phyloP scores from a whole-genome alignment of 1,140 invertebrate species.

The Lepidotrigona ventralis region DNA sequence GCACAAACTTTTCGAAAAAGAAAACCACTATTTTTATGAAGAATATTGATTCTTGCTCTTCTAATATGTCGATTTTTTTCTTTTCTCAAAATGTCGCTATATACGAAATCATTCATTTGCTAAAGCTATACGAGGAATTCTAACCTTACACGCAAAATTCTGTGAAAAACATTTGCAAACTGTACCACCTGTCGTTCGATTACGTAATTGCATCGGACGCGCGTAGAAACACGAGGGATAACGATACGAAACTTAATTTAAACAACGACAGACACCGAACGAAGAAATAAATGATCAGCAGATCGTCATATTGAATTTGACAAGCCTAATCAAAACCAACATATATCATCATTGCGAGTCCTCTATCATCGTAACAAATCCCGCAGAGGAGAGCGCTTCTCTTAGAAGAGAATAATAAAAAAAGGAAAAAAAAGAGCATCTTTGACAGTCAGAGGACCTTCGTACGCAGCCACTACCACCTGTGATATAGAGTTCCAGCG shows the following conservation, averaged over 20 bases:
- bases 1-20: too few species aligned
- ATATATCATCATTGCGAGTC: neutral
- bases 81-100: too few species aligned
- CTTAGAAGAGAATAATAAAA: conserved; percentile 33
- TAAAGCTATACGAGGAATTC: too few species aligned
- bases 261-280: too few species aligned
- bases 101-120: neutral
- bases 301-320: neutral
- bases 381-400: conserved; percentile 31
- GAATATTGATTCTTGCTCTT: neutral
- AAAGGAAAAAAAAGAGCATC: conserved; percentile 42
- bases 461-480: conserved; percentile 69
- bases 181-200: neutral
- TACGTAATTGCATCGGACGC: neutral
- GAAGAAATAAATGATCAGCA: too few species aligned
- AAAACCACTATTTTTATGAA: too few species aligned
- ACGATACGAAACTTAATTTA: too few species aligned
- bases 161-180: neutral
- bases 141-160: too few species aligned
- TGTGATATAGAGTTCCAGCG: conserved; percentile 79
- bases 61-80: too few species aligned
- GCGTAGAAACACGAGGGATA: too few species aligned
- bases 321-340: neutral
- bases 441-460: conserved; percentile 61
- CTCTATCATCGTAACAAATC: conserved; percentile 36